Conservation (phyloP, 2,797 vertebrate genomes). For the Ctenochaetus hawaiiensis region DNA sequence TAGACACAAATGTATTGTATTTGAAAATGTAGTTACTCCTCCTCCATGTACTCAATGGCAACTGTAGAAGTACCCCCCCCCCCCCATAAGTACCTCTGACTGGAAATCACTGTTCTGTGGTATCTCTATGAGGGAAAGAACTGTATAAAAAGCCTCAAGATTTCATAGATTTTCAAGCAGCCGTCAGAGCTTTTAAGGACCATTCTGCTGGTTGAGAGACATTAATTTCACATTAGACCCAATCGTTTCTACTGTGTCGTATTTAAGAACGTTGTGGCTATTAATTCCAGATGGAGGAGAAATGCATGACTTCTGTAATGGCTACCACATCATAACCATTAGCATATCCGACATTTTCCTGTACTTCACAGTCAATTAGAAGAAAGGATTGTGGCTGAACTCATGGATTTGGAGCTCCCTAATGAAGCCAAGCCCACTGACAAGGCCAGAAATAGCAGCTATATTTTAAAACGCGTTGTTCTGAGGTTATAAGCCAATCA, state of each 20-base stretch:
- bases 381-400: conserved; percentile 46
- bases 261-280: conserved; percentile 19
- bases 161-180: conserved; percentile 15
- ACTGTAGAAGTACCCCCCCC: neutral
- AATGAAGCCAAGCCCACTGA: conserved; percentile 55
- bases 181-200: neutral
- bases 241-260: conserved; percentile 27
- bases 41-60: too few relatives aligned
- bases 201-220: conserved; percentile 3
- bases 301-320: conserved; percentile 45
- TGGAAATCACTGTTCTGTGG: neutral
- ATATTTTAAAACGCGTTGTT: conserved; percentile 40
- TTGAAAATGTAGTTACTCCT: too few relatives aligned
- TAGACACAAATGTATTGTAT: too few relatives aligned
- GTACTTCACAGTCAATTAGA: conserved; percentile 58
- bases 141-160: neutral
- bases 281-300: conserved; percentile 35
- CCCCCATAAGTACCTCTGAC: neutral
- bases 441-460: conserved; percentile 52
- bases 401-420: conserved; percentile 39
- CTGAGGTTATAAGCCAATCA: conserved; percentile 55
- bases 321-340: conserved; percentile 35
- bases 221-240: conserved; percentile 37
- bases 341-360: conserved; percentile 52
- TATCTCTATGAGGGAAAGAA: neutral